These are phyloP conservation scores for Cichladusa arquata DNA, from an alignment of 2,113 vertebrate genomes.

Conservation along the genomic window DNA sequence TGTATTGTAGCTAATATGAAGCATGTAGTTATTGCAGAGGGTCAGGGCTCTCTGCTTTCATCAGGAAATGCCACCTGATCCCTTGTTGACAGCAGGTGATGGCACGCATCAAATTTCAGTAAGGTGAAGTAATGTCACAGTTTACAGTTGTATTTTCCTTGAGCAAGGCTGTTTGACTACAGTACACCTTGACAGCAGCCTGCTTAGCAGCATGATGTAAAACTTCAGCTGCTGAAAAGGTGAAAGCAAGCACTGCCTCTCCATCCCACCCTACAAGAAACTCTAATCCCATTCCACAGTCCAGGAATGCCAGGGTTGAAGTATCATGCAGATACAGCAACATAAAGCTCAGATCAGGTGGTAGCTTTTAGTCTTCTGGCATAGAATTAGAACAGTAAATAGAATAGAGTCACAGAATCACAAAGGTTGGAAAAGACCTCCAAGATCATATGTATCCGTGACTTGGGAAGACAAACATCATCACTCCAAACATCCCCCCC, in stretches of 20 bases:
- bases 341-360: not conserved
- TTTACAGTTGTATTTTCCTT: conserved; percentile 39
- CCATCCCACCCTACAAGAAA: not conserved
- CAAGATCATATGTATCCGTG: fast-evolving
- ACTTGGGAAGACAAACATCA: not conserved
- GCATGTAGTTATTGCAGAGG: not conserved
- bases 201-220: not conserved
- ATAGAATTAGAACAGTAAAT: not conserved
- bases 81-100: not conserved
- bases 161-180: not conserved
- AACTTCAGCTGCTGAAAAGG: not conserved
- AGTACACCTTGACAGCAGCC: not conserved
- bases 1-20: not conserved
- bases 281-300: not conserved
- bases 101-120: not conserved
- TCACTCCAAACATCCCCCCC: not conserved
- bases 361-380: not conserved
- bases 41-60: not conserved
- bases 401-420: not conserved
- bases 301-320: not conserved
- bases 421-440: not conserved
- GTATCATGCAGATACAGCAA: not conserved
- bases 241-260: fast-evolving
- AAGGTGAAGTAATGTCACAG: not conserved
- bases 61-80: not conserved